phyloP scores from a whole-genome alignment of 2,797 vertebrate species.

The Esox masquinongy region DNA sequence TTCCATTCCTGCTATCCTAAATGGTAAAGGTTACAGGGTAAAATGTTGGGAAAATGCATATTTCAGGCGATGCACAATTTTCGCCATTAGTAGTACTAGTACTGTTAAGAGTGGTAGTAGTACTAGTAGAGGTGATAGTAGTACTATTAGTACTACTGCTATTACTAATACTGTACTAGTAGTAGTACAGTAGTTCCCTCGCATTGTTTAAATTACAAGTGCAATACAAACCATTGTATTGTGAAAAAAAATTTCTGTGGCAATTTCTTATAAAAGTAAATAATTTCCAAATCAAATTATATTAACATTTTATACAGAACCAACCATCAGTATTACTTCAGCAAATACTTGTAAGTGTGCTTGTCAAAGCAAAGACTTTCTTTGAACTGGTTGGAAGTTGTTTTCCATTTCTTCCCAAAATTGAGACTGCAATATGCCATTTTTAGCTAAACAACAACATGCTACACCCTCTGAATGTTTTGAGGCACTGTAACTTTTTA shows the following conservation, averaged over 20 bases:
- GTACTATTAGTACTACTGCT: no score
- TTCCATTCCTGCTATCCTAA: constrained; percentile 76
- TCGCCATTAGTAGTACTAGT: constrained; percentile 12
- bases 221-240: constrained; percentile 51
- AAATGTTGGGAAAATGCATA: constrained; percentile 27
- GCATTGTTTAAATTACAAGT: constrained; percentile 26
- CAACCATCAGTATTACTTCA: constrained; percentile 5
- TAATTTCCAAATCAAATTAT: background rate
- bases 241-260: background rate
- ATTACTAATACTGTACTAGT: constrained; percentile 8
- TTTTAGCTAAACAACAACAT: background rate
- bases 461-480: background rate
- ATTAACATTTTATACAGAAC: background rate
- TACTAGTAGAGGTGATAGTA: no score
- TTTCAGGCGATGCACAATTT: constrained; percentile 44
- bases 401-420: background rate
- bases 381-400: background rate
- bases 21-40: constrained; percentile 62
- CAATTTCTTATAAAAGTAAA: background rate
- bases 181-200: constrained; percentile 13
- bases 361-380: background rate
- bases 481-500: background rate
- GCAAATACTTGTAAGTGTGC: background rate
- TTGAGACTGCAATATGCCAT: background rate
- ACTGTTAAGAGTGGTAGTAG: background rate